Conservation (phyloP, 2,888 invertebrate species). For the Apamea sordens region DNA sequence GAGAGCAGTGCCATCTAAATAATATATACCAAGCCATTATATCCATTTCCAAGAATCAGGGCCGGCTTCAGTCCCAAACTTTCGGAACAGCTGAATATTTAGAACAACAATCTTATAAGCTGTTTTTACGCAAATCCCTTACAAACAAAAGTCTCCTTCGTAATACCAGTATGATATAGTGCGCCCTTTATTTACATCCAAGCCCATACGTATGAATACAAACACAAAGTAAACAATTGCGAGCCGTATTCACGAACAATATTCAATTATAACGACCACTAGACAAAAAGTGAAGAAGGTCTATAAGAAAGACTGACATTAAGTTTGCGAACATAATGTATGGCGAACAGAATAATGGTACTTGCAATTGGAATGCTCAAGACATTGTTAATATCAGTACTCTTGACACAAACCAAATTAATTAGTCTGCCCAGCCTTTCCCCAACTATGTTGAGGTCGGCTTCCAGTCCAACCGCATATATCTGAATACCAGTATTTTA, state of each 20-base stretch:
- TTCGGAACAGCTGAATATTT: slow-evolving; percentile 41
- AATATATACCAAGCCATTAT: slow-evolving; percentile 9
- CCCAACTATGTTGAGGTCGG: background rate
- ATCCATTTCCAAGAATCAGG: slow-evolving; percentile 9
- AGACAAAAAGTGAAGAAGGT: slow-evolving; percentile 26
- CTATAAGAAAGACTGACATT: background rate
- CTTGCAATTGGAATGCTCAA: background rate
- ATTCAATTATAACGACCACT: slow-evolving; percentile 61
- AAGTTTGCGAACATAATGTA: background rate
- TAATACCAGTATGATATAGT: slow-evolving; percentile 43
- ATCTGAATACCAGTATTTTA: background rate
- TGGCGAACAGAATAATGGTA: background rate
- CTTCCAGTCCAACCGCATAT: background rate
- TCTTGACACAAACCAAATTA: background rate
- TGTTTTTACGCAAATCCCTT: slow-evolving; percentile 39
- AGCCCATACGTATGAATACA: slow-evolving; percentile 45
- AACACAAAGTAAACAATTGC: slow-evolving; percentile 59
- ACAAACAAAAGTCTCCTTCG: slow-evolving; percentile 43
- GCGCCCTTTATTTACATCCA: slow-evolving; percentile 48
- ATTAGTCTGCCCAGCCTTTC: background rate
- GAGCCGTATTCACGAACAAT: slow-evolving; percentile 58
- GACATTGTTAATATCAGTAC: background rate
- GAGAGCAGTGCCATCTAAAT: background rate
- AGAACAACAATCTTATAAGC: slow-evolving; percentile 36
- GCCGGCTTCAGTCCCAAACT: slow-evolving; percentile 7